These are phyloP conservation scores for Nycticorax nycticorax DNA, from an alignment of 2,113 vertebrate genomes.

Conservation along the genomic window DNA sequence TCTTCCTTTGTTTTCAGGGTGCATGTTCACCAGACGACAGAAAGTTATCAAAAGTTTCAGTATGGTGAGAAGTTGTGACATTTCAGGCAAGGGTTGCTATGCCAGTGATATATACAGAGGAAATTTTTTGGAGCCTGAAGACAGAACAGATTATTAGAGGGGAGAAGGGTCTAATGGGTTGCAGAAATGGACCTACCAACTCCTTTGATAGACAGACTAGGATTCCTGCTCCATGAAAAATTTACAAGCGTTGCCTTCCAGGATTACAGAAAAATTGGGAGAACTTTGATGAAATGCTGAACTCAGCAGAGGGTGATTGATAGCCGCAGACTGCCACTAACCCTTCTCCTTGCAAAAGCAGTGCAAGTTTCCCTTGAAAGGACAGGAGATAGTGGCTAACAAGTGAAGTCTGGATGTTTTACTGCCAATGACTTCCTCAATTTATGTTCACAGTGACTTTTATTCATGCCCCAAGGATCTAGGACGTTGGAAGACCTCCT, in stretches of 20 bases:
- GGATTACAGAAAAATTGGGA: not conserved
- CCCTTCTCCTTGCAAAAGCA: not conserved
- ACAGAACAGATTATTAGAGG: not conserved
- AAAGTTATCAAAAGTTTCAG: not conserved
- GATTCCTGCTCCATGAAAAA: not conserved
- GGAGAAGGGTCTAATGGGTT: not conserved
- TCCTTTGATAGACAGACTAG: not conserved
- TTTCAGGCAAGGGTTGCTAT: not conserved
- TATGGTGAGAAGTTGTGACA: not conserved
- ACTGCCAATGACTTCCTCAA: not conserved
- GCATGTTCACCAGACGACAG: too few species aligned
- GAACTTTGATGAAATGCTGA: constrained; percentile 7
- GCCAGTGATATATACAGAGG: not conserved
- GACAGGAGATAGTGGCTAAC: not conserved
- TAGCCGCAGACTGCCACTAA: not conserved
- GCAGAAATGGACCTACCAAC: not conserved
- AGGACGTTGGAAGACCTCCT: not conserved
- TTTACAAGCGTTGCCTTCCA: not conserved
- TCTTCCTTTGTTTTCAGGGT: not conserved
- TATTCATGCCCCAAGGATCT: not conserved
- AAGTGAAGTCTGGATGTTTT: not conserved
- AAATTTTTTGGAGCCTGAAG: not conserved
- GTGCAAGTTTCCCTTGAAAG: not conserved
- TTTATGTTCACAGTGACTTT: not conserved
- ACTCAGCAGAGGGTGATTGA: not conserved